These are phyloP conservation scores for Pachycephus smyrnensis DNA, from an alignment of 2,888 invertebrate species.

Conservation along the genomic window DNA sequence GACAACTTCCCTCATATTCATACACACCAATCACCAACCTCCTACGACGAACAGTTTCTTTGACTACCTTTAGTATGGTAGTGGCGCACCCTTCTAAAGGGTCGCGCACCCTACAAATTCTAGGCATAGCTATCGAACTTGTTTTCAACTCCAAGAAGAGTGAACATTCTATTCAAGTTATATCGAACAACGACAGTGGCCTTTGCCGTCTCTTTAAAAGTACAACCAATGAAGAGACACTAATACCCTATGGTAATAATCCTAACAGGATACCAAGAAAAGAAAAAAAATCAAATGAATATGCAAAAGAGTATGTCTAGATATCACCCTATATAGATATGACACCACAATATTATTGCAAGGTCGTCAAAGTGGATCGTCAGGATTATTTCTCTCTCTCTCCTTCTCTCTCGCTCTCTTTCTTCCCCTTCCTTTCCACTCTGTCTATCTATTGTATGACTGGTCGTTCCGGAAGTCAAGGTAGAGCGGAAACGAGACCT, in stretches of 20 bases:
- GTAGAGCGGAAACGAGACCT: neutral
- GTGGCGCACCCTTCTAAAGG: neutral
- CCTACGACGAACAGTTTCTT: neutral
- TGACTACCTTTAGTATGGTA: neutral
- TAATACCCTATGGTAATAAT: neutral
- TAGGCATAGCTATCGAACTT: neutral
- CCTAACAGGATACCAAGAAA: neutral
- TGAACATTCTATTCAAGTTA: neutral
- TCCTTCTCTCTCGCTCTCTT: neutral
- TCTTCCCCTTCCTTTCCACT: neutral
- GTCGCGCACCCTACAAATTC: neutral
- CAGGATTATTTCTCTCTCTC: conserved; percentile 30
- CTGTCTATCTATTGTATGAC: neutral
- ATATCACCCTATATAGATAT: neutral
- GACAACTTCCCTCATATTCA: conserved; percentile 25
- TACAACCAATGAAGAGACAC: neutral
- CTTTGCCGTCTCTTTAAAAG: neutral
- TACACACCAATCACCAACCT: conserved; percentile 8
- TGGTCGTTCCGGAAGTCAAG: neutral
- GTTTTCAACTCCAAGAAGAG: neutral
- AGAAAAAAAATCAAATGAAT: neutral
- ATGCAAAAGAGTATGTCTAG: neutral
- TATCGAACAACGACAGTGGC: neutral
- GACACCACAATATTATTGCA: neutral
- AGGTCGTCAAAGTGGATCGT: neutral